phyloP scores from a whole-genome alignment of 35 echinoderm and acorn worm genomes.

The Apostichopus japonicus region DNA sequence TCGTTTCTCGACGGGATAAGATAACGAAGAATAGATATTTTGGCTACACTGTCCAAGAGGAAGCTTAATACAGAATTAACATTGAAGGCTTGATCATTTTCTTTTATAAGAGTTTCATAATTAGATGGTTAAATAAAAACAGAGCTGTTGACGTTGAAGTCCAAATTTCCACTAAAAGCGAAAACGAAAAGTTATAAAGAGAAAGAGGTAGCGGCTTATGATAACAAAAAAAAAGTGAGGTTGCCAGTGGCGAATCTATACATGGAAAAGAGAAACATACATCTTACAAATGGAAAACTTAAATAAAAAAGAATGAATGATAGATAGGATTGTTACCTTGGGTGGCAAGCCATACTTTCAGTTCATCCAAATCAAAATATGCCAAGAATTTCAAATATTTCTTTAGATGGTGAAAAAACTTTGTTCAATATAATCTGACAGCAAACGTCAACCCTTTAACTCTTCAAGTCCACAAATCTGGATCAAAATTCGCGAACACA shows the following conservation, averaged over 20 bases:
- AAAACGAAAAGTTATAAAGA: constrained; percentile 52
- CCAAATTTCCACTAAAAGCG: constrained; percentile 46
- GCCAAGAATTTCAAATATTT: constrained; percentile 27
- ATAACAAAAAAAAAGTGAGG: constrained; percentile 45
- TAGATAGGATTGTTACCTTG: neutral
- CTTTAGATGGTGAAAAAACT: neutral
- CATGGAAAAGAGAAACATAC: neutral
- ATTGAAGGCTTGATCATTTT: neutral
- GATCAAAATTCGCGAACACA: neutral
- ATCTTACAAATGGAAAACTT: neutral
- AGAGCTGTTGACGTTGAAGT: constrained; percentile 40
- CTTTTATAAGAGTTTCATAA: neutral
- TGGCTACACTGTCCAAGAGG: too few relatives aligned
- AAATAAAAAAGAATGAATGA: neutral
- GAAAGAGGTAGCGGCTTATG: constrained; percentile 28
- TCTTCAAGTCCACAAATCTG: neutral
- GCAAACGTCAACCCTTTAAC: constrained; percentile 8
- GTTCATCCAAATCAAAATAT: constrained; percentile 21
- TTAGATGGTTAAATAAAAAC: constrained; percentile 7
- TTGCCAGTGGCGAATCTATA: neutral
- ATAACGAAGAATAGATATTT: neutral
- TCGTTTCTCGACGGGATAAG: neutral
- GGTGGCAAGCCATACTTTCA: constrained; percentile 42
- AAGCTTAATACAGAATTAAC: too few relatives aligned
- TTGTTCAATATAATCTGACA: neutral